Evolutionary conservation across 2,888 invertebrate species (phyloP).

Genomic region (Caenorhabditis uteleia): DNA sequence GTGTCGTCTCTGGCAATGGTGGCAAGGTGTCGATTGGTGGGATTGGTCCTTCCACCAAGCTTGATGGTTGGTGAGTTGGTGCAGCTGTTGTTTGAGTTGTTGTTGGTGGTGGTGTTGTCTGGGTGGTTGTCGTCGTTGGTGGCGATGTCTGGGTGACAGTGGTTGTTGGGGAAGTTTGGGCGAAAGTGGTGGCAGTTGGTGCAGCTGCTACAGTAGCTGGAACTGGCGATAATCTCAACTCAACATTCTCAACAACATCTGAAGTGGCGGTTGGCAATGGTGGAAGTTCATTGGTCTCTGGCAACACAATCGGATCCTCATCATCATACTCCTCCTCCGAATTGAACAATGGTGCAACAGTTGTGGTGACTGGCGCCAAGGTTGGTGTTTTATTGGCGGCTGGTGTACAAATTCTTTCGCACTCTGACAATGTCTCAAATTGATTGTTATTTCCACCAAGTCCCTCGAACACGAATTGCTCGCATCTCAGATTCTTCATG

Average conservation of each 20-base stretch:
- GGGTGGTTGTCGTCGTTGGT: constrained; percentile 2
- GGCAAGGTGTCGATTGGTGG: neutral
- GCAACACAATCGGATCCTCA: neutral
- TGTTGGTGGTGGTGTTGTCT: constrained; percentile 4
- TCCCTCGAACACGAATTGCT: constrained; percentile 68
- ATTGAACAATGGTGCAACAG: constrained; percentile 3
- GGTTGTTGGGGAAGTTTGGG: constrained; percentile 3
- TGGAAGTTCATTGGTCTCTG: constrained; percentile 1
- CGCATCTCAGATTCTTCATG: constrained; percentile 65
- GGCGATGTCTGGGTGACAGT: neutral
- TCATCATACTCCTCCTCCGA: constrained; percentile 29
- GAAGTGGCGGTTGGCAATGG: constrained; percentile 3
- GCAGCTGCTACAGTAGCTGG: constrained; percentile 6
- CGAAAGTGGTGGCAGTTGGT: constrained; percentile 4
- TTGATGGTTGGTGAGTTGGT: constrained; percentile 10
- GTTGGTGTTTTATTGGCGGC: neutral
- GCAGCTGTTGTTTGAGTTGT: constrained; percentile 5
- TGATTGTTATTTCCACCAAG: constrained; percentile 65
- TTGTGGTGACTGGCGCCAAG: neutral
- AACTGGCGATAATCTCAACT: constrained; percentile 19
- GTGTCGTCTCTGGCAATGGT: constrained; percentile 3
- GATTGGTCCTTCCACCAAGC: no score
- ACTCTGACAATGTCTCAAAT: constrained; percentile 62
- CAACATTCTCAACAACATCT: no score
- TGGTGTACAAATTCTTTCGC: constrained; percentile 56